Base-by-base conservation (phyloP, 2,113 vertebrate genomes). In the Dicentrarchus labrax region DNA sequence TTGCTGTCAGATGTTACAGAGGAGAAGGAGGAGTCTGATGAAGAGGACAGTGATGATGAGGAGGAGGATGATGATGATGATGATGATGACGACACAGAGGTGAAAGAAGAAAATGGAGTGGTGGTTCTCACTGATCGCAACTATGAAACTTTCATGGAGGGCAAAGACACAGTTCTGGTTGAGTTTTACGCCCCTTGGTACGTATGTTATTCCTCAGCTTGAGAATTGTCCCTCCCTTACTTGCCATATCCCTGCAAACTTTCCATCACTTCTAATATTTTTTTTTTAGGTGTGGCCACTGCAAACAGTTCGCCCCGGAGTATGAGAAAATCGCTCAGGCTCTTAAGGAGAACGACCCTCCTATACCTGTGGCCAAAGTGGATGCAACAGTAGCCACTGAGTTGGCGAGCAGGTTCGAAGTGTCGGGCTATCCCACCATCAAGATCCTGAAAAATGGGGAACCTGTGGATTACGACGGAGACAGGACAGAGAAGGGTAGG, bases 141-240 rank as follows among this genome's bases (percentile, higher is more conserved):
- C 89, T 99, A 96, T 72, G 97, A 99, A 50, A 94, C 91, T 8
- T 99, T 99, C 76, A 96, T 97, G 57, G 95, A 95, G 22, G 97
- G 95, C 83, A 98, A 97, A 87, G 98, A 99, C 83, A 97, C 96
- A 0, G 97, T 99, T 22, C 94, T 99, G 43, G 88, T 99, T 60
- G 98, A 99, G 92, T 99, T 99, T 89, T 99, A 99, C 0, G 98
- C 98, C 0, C 98, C 98, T 0, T 99, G 98, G 98, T 99, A 81
- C 76, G 95, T 88, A 39, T 12, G 11, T 19, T 5, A 15, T n/a
- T 69, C 45, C 21, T 19, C 13, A 65, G 8, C 1, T 60, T 11
- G 30, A 30, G 30, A 30, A 30, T 16, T 8, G 15, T 13, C 1
- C n/a, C 5, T 3, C n/a, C 13, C 38, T 45, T 8, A 21, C 17